phyloP scores from a whole-genome alignment of 1,140 invertebrate species.

The Drosophila kanapiae region DNA sequence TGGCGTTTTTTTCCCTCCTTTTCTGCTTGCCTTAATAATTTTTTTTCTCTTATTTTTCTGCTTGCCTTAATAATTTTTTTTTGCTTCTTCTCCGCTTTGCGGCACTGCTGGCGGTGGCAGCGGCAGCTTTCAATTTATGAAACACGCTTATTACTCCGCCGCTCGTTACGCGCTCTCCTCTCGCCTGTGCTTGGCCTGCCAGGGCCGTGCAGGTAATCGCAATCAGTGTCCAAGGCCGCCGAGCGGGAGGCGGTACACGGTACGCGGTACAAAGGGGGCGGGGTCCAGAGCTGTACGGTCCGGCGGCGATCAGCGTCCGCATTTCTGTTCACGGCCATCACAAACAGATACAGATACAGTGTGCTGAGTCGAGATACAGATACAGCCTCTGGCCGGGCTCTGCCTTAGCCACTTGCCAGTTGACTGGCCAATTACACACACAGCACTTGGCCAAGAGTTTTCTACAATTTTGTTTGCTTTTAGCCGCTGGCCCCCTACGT shows the following conservation, averaged over 20 bases:
- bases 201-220: conserved; percentile 61
- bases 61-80: conserved; percentile 71
- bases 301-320: conserved; percentile 48
- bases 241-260: conserved; percentile 24
- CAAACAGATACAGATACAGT: conserved; percentile 23
- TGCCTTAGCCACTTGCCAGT: conserved; percentile 23
- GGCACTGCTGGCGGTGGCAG: background rate
- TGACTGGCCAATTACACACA: conserved; percentile 69
- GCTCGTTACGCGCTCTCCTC: conserved; percentile 59
- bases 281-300: conserved; percentile 15
- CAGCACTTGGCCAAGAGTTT: conserved; percentile 73
- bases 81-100: conserved; percentile 22
- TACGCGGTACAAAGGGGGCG: conserved; percentile 11
- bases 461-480: conserved; percentile 62
- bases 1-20: conserved; percentile 59
- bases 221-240: conserved; percentile 71
- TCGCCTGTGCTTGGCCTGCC: conserved; percentile 46
- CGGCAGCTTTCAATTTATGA: conserved; percentile 82
- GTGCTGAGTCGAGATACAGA: conserved; percentile 1
- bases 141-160: conserved; percentile 74
- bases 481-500: conserved; percentile 37
- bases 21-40: conserved; percentile 67
- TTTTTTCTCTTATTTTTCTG: conserved; percentile 41
- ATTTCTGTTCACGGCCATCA: conserved; percentile 49
- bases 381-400: conserved; percentile 4